Percentiles rank a stretch among this genome's conserved stretches.
Conservation (phyloP, 1,140 invertebrate genomes). For the Orius insidiosus region DNA sequence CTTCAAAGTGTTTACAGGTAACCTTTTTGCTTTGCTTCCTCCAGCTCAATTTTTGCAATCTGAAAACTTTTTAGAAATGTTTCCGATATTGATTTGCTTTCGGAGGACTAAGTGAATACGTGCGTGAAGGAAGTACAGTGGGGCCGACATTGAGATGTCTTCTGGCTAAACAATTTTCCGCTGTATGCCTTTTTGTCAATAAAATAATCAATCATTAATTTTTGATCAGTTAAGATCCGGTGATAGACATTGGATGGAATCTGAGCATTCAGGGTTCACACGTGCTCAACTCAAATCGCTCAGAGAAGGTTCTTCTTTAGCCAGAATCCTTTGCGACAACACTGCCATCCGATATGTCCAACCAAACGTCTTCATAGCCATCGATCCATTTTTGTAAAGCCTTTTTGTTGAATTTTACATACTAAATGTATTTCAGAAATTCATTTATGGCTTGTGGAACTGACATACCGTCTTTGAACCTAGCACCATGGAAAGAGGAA, state of each 20-base stretch:
- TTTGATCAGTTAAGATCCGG: slow-evolving; percentile 30
- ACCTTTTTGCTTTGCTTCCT: not conserved
- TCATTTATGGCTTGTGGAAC: slow-evolving; percentile 28
- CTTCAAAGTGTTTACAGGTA: slow-evolving; percentile 32
- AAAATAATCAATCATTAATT: not conserved
- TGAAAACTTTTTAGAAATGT: slow-evolving; percentile 39
- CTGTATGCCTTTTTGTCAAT: not conserved
- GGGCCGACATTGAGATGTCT: slow-evolving; percentile 70
- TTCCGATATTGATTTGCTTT: slow-evolving; percentile 71
- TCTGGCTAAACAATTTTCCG: slow-evolving; percentile 36
- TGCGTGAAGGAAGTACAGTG: slow-evolving; percentile 46
- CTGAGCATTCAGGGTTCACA: slow-evolving; percentile 40
- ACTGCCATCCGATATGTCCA: slow-evolving; percentile 40
- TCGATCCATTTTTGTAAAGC: slow-evolving; percentile 41
- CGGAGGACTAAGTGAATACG: slow-evolving; percentile 60
- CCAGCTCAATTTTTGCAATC: slow-evolving; percentile 29
- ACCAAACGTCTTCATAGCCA: slow-evolving; percentile 41
- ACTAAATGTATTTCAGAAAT: slow-evolving; percentile 23
- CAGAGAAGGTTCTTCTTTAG: slow-evolving; percentile 38
- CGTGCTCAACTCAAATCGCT: slow-evolving; percentile 46
- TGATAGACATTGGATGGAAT: slow-evolving; percentile 52
- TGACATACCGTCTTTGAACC: slow-evolving; percentile 23
- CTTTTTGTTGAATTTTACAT: no score
- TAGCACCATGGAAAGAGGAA: slow-evolving; percentile 26
- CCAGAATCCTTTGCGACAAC: slow-evolving; percentile 54